These are phyloP conservation scores for Bostrychus sinensis DNA, from an alignment of 2,113 vertebrate species.

Conservation along the genomic window DNA sequence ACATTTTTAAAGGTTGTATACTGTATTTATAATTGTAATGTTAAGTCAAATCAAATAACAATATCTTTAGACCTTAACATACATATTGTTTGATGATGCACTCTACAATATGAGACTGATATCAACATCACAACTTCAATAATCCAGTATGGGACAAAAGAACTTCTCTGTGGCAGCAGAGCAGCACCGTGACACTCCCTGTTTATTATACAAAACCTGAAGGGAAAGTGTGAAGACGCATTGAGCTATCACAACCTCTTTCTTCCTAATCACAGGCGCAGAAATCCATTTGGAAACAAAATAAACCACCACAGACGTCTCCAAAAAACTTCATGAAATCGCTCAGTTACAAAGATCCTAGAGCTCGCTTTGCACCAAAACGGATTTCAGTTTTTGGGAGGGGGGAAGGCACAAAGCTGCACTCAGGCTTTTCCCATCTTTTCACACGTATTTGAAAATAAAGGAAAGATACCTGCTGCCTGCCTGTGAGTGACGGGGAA, in stretches of 20 bases:
- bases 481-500: constrained; percentile 33
- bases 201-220: not conserved
- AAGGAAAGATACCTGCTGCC: constrained; percentile 20
- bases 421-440: constrained; percentile 25
- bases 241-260: not conserved
- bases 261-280: constrained; percentile 5
- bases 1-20: too few relatives aligned
- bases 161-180: not conserved
- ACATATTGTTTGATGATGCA: too few relatives aligned
- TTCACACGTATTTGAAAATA: constrained; percentile 40
- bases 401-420: constrained; percentile 27
- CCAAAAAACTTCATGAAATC: constrained; percentile 19
- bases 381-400: constrained; percentile 22
- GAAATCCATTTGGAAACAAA: not conserved
- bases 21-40: too few relatives aligned
- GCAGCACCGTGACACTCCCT: not conserved
- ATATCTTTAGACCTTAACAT: too few relatives aligned
- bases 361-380: constrained; percentile 20
- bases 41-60: too few relatives aligned
- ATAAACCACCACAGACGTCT: not conserved
- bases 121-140: too few relatives aligned
- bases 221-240: constrained; percentile 1
- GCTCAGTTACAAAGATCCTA: constrained; percentile 19
- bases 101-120: too few relatives aligned
- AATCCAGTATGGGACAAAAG: too few relatives aligned